These are phyloP conservation scores for Melitaea cinxia DNA, from an alignment of 1,140 invertebrate genomes.

Conservation along the genomic window DNA sequence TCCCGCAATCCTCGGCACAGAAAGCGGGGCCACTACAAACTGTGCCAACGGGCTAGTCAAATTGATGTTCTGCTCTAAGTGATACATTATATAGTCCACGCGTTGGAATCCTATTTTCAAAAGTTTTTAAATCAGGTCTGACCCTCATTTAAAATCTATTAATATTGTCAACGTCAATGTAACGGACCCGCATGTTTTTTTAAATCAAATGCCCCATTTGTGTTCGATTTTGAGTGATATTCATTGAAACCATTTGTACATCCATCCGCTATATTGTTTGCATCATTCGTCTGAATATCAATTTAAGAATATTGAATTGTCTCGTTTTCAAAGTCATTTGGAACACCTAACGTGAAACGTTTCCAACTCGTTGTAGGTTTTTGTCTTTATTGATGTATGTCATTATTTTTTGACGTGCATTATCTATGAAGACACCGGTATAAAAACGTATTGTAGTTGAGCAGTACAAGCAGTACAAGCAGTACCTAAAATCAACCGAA, in stretches of 20 bases:
- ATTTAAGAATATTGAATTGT: conserved; percentile 1
- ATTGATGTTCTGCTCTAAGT: not conserved
- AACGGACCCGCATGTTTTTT: conserved; percentile 29
- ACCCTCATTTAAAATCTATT: conserved; percentile 16
- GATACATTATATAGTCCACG: conserved; percentile 15
- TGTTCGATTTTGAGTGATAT: not conserved
- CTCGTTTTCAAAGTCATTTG: conserved; percentile 2
- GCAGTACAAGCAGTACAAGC: too few relatives aligned
- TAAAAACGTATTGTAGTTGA: too few relatives aligned
- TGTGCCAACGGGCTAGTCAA: too few relatives aligned
- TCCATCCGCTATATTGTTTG: not conserved
- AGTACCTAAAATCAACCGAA: too few relatives aligned
- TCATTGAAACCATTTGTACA: not conserved
- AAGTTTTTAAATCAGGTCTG: conserved; percentile 22
- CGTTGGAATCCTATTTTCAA: conserved; percentile 14
- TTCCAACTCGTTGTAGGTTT: not conserved
- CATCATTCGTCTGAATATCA: conserved; percentile 1
- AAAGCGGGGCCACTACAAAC: too few relatives aligned
- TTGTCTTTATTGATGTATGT: not conserved
- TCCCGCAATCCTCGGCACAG: too few relatives aligned
- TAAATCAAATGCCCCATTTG: conserved; percentile 3
- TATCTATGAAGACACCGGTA: too few relatives aligned
- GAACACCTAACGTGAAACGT: not conserved
- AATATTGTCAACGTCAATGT: conserved; percentile 27
- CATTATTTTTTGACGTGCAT: too few relatives aligned